These are phyloP conservation scores for Maccullochella peelii DNA, from an alignment of 2,113 vertebrate species.

Conservation along the genomic window DNA sequence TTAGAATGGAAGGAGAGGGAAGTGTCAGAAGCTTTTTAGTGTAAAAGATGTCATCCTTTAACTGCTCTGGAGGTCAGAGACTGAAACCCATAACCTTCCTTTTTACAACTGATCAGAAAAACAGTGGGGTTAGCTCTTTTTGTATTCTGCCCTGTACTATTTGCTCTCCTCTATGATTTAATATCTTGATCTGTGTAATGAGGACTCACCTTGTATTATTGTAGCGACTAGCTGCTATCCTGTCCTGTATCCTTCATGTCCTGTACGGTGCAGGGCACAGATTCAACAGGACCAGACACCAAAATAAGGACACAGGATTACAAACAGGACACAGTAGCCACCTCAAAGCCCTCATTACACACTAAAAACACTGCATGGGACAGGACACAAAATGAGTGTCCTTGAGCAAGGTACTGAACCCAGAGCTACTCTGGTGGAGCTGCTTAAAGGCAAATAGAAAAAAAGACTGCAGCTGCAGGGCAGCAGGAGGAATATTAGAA, in stretches of 20 bases:
- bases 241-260: not conserved
- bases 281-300: not conserved
- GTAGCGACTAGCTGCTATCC: not conserved
- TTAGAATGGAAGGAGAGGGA: not conserved
- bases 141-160: not conserved
- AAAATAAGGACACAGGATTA: conserved; percentile 6
- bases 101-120: conserved; percentile 10
- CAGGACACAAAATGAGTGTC: not conserved
- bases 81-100: not conserved
- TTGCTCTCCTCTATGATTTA: not conserved
- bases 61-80: conserved; percentile 2
- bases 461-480: not conserved
- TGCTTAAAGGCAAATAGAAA: not conserved
- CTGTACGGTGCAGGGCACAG: not conserved
- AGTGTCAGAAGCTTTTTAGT: not conserved
- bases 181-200: not conserved
- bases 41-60: conserved; percentile 10
- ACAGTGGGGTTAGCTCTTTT: not conserved
- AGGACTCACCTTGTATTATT: not conserved
- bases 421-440: not conserved
- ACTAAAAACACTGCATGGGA: not conserved
- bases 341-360: not conserved
- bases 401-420: not conserved
- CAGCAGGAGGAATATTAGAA: not conserved
- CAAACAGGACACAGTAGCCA: conserved; percentile 1